Evolutionary conservation across 2,113 vertebrate species (phyloP), one percentile per base, ranked within the genome.

Genomic region (Ancistrus triradiatus): DNA sequence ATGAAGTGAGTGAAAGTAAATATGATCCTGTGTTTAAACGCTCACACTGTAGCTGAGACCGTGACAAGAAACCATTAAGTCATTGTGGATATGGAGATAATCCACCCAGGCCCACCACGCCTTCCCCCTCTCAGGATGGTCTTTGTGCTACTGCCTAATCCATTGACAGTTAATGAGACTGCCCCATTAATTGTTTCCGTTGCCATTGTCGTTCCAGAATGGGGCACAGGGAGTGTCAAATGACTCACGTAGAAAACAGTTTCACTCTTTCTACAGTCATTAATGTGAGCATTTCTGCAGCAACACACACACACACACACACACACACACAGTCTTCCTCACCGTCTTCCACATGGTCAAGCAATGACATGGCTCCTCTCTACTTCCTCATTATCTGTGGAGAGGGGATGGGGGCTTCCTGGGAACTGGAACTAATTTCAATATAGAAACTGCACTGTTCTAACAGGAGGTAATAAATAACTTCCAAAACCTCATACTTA

Each of bases 361-460:
- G 6, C 27, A 22, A 55, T 37, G 37, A 47, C 52, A 25, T 35
- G 10, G 27, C 59, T 37, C 19, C 17, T 37, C 55, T 13, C 4
- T 51, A 15, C 35, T 42, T 31, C 42, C 56, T 66, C 40, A 56
- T 56, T 66, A 46, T 25, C 62, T 47, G 65, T 65, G 69, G 82
- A 77, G 65, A 81, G 76, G 68, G 48, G 68, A 65, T 19, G 14
- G 72, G 53, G 50, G 73, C 73, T 37, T 44, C 69, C 58, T 79
- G 66, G 71, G 70, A 71, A 66, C 43, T 17, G 3, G 78, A 79
- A 72, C 72, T 74, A 85, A 81, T 76, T 83, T 66, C 77, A 73
- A 77, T 76, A 19, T 74, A 82, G 69, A 80, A 85, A 85, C 77
- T 77, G 81, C 74, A 77, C 71, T 78, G 81, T 28, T 52, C 60